phyloP scores from a whole-genome alignment of 2,888 invertebrate genomes.

The Ichneumoninae sp. region DNA sequence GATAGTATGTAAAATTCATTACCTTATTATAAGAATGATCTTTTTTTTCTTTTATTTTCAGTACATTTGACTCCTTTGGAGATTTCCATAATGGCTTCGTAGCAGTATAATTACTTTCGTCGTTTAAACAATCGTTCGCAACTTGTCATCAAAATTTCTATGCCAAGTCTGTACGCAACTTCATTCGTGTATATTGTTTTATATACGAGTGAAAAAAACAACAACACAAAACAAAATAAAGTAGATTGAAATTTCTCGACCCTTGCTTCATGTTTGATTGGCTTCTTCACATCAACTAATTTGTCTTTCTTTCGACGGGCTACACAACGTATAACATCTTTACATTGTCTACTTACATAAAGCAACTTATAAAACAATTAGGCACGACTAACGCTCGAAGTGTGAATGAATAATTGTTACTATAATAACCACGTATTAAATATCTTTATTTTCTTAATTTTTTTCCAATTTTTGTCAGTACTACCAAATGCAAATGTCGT shows the following conservation, averaged over 20 bases:
- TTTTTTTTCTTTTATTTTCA: conserved; percentile 5
- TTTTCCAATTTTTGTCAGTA: conserved; percentile 19
- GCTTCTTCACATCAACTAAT: conserved; percentile 27
- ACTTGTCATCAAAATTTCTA: conserved; percentile 13
- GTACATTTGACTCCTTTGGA: conserved; percentile 47
- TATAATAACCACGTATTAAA: conserved; percentile 8
- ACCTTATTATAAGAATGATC: conserved; percentile 39
- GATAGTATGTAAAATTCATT: conserved; percentile 32
- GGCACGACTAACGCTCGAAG: conserved; percentile 3
- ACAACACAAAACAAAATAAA: not conserved
- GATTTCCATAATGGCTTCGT: conserved; percentile 43
- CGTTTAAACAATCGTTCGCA: conserved; percentile 39
- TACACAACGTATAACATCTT: conserved; percentile 25
- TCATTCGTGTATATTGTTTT: not conserved
- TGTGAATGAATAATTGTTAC: conserved; percentile 19
- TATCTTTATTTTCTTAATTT: conserved; percentile 6
- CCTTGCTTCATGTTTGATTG: conserved; percentile 19
- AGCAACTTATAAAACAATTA: conserved; percentile 27
- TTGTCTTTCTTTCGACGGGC: conserved; percentile 9
- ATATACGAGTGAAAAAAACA: not conserved
- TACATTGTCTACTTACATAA: conserved; percentile 18
- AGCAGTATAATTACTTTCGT: conserved; percentile 37
- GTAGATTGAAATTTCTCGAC: conserved; percentile 23
- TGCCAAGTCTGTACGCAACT: conserved; percentile 16
- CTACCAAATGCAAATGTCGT: conserved; percentile 49